phyloP scores from a whole-genome alignment of 2,888 invertebrate species.

The Eupithecia vulgata region DNA sequence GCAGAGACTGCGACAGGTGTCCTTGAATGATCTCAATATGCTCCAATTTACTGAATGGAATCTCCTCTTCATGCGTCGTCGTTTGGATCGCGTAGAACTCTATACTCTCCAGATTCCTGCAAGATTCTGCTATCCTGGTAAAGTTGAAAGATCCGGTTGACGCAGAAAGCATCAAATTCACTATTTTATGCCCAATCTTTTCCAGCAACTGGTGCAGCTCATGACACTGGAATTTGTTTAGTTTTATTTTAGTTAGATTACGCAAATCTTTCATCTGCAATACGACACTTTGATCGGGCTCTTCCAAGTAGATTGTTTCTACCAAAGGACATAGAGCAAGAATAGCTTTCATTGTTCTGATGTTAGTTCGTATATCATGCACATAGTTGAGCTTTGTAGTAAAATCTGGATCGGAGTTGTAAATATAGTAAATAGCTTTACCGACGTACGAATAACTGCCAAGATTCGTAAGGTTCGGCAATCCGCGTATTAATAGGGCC shows the following conservation, averaged over 20 bases:
- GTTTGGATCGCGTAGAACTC: conserved; percentile 88
- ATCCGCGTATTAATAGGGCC: conserved; percentile 85
- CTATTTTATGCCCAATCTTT: conserved; percentile 80
- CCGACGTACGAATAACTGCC: conserved; percentile 88
- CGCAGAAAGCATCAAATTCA: conserved; percentile 84
- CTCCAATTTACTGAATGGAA: conserved; percentile 85
- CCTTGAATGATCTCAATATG: conserved; percentile 88
- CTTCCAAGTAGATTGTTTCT: conserved; percentile 87
- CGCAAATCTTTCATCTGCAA: conserved; percentile 76
- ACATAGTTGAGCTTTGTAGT: conserved; percentile 87
- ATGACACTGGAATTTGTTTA: conserved; percentile 85
- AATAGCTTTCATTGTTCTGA: conserved; percentile 84
- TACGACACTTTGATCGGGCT: conserved; percentile 83
- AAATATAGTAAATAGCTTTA: conserved; percentile 83
- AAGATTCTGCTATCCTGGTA: conserved; percentile 83
- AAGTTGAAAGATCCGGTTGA: conserved; percentile 84
- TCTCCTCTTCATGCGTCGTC: conserved; percentile 81
- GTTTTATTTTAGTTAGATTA: conserved; percentile 83
- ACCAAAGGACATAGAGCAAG: conserved; percentile 85
- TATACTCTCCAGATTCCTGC: conserved; percentile 84
- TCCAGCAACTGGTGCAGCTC: conserved; percentile 85
- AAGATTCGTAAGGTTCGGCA: conserved; percentile 86
- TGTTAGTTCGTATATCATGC: conserved; percentile 86
- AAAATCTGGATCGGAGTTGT: conserved; percentile 79
- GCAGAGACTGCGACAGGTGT: conserved; percentile 81